These are phyloP conservation scores for Cotesia congregata DNA, from an alignment of 2,888 invertebrate genomes.

Conservation along the genomic window DNA sequence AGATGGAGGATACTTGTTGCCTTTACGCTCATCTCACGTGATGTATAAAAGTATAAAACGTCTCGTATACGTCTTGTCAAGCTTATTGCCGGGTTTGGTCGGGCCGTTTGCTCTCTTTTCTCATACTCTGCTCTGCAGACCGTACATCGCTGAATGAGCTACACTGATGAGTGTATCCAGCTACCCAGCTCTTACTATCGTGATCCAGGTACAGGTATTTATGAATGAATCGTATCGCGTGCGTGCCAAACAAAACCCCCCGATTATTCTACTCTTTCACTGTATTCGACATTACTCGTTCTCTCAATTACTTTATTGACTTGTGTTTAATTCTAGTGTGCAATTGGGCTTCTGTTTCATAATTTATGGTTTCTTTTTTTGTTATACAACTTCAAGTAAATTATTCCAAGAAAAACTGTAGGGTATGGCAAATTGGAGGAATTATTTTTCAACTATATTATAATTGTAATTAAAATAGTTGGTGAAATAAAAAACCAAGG, in stretches of 20 bases:
- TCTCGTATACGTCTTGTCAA: constrained; percentile 14
- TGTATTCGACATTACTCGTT: neutral
- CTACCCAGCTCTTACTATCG: neutral
- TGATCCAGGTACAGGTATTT: constrained; percentile 48
- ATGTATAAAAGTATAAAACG: constrained; percentile 15
- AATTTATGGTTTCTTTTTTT: neutral
- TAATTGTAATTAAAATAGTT: constrained; percentile 68
- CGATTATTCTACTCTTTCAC: neutral
- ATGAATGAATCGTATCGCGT: constrained; percentile 69
- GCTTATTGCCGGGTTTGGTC: neutral
- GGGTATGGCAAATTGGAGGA: constrained; percentile 52
- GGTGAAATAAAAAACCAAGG: constrained; percentile 53
- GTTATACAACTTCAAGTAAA: neutral
- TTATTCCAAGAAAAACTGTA: constrained; percentile 45
- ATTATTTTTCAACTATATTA: constrained; percentile 60
- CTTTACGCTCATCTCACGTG: constrained; percentile 36
- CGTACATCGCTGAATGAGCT: constrained; percentile 21
- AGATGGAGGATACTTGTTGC: constrained; percentile 16
- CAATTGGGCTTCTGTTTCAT: neutral
- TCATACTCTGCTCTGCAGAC: neutral
- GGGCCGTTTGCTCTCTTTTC: constrained; percentile 16
- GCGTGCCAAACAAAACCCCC: constrained; percentile 43
- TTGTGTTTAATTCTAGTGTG: neutral
- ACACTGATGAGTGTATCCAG: constrained; percentile 12
- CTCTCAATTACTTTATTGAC: neutral